Conservation (phyloP, 2,888 invertebrate species). For the Minunthozetes semirufus region DNA sequence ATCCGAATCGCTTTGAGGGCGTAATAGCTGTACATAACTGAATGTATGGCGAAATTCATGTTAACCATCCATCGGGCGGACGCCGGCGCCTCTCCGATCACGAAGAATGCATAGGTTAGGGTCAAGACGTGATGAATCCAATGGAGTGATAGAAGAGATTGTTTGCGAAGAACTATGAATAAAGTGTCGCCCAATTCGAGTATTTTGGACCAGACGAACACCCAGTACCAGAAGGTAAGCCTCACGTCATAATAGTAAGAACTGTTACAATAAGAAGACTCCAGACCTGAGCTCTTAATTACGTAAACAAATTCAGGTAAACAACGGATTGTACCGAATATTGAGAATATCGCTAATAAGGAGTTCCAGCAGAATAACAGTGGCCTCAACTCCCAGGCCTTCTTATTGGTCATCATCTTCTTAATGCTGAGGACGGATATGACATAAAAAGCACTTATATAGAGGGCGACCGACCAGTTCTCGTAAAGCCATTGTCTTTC, state of each 20-base stretch:
- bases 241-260: conserved; percentile 84
- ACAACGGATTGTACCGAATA: conserved; percentile 74
- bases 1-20: conserved; percentile 76
- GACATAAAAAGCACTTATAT: conserved; percentile 83
- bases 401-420: conserved; percentile 83
- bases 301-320: conserved; percentile 86
- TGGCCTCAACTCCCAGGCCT: conserved; percentile 77
- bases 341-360: conserved; percentile 83
- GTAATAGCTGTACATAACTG: conserved; percentile 86
- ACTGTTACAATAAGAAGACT: conserved; percentile 91
- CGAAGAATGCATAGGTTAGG: conserved; percentile 67
- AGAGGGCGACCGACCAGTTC: conserved; percentile 91
- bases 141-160: conserved; percentile 85
- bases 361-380: conserved; percentile 88
- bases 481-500: conserved; percentile 87
- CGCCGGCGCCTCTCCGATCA: conserved; percentile 64
- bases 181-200: conserved; percentile 93
- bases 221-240: conserved; percentile 94
- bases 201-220: conserved; percentile 92
- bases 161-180: conserved; percentile 79
- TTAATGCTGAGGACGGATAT: conserved; percentile 87
- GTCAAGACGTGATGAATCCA: conserved; percentile 97
- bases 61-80: conserved; percentile 76
- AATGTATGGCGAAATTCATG: conserved; percentile 87
- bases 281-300: conserved; percentile 78